phyloP scores from a whole-genome alignment of 2,888 invertebrate species.

The Capitulum mitella region DNA sequence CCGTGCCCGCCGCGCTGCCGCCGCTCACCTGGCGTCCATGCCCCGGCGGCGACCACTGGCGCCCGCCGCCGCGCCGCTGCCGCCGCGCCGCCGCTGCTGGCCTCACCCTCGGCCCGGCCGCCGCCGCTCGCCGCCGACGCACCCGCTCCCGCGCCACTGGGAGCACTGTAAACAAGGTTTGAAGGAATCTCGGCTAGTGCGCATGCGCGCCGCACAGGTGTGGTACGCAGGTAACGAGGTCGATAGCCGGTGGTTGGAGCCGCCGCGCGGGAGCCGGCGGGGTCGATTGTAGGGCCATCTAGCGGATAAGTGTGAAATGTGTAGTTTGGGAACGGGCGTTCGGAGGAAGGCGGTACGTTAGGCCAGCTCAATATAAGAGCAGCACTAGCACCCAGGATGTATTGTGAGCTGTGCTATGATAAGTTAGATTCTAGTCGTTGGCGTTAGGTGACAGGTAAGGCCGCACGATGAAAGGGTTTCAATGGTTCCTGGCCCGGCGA shows the following conservation, averaged over 20 bases:
- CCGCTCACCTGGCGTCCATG: neutral
- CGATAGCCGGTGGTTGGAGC: conserved; percentile 1
- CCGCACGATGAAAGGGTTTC: no score
- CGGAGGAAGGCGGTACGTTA: no score
- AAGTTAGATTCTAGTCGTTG: no score
- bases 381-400: no score
- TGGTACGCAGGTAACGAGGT: conserved; percentile 22
- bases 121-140: neutral
- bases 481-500: no score
- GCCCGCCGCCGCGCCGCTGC: no score
- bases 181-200: neutral
- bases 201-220: conserved; percentile 12
- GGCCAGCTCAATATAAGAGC: no score
- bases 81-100: neutral
- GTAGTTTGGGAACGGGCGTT: no score
- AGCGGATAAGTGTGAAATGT: neutral
- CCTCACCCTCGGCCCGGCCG: neutral
- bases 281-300: neutral
- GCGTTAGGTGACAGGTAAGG: no score
- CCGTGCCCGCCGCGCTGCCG: neutral
- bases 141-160: neutral
- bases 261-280: neutral
- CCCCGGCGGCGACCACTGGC: neutral
- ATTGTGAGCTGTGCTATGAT: no score
- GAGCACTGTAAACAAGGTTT: conserved; percentile 8